Conservation (phyloP, 92 coral and sea anemone genomes). For the Heteractis magnifica region DNA sequence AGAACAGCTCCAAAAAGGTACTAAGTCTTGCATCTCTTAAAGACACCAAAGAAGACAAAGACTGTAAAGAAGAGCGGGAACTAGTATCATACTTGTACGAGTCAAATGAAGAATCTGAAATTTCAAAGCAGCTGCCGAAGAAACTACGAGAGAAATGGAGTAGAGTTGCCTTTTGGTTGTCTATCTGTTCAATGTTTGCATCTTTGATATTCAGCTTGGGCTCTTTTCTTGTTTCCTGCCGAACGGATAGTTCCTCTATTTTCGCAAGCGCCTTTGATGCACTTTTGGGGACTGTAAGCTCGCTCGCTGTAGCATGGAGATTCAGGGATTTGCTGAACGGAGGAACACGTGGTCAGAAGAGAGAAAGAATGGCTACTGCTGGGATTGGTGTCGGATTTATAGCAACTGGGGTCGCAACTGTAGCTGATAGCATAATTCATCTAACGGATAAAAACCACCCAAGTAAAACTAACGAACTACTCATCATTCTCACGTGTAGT, state of each 20-base stretch:
- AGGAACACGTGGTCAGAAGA: conserved; percentile 46
- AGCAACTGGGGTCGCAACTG: conserved; percentile 58
- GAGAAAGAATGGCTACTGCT: conserved; percentile 63
- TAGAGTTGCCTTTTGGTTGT: conserved; percentile 63
- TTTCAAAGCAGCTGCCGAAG: not conserved
- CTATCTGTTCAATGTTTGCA: conserved; percentile 33
- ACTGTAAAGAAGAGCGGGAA: not conserved
- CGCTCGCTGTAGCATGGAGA: conserved; percentile 79
- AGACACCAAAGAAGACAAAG: not conserved
- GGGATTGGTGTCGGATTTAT: conserved; percentile 64
- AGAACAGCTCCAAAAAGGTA: not conserved
- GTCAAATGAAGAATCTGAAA: not conserved
- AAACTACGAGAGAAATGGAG: conserved; percentile 63
- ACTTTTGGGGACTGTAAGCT: conserved; percentile 67
- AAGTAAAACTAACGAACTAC: conserved; percentile 47
- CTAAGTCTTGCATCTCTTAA: not conserved
- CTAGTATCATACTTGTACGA: not conserved
- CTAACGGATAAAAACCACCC: conserved; percentile 56
- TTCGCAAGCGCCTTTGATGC: conserved; percentile 87
- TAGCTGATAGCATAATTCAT: conserved; percentile 51
- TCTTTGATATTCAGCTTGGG: conserved; percentile 60
- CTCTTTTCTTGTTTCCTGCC: conserved; percentile 59
- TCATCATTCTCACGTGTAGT: conserved; percentile 55
- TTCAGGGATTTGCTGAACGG: conserved; percentile 70
- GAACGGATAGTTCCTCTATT: conserved; percentile 80